Base-by-base conservation (phyloP, 2,113 vertebrate species). In the Motacilla tschutschensis region DNA sequence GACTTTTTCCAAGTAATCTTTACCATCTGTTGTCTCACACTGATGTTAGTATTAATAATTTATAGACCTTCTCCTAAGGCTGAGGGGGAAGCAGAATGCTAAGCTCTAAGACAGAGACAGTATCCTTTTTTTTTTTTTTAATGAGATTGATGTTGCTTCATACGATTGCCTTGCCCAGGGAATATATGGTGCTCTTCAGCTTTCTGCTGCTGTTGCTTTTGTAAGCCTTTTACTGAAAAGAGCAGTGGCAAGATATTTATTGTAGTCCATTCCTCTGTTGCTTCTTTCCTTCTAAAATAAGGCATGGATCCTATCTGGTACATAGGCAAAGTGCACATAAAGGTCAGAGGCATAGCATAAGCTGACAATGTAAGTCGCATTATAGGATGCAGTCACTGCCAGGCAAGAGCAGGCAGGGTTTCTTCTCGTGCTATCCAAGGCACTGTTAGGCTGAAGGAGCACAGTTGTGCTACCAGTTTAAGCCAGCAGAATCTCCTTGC, bases 1-100 rank as follows among this genome's bases (percentile, higher is more conserved):
- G 90, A 92, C 65, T 93, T 93, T 86, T 90, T 85, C 93, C 89
- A 91, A 95, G 95, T 95, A 95, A 96, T 95, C 89, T 94, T 95
- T 94, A 88, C 92, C 91, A 94, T 97, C 91, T 96, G 94, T 95
- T 93, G 88, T 93, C 94, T 96, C 87, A 90, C 89, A 74, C 80
- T 95, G 81, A 87, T 94, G 87, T 91, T 92, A 90, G 85, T 36
- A 77, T 95, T 94, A 91, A 93, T 95, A 95, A 95, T 95, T 93
- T 96, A 83, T 93, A 64, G 84, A 54, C 47, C 81, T 93, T 96
- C 88, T 95, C 86, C 94, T 94, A 90, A 87, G 89, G 92, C 83
- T 64, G 83, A 92, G 81, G 65, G 91, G 54, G 91, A 90, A 93
- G 69, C 72, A 88, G 87, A 92, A 93, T 85, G 78, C 91, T 92